Base-by-base conservation (phyloP, 2,888 invertebrate species). In the Ochropleura plecta region DNA sequence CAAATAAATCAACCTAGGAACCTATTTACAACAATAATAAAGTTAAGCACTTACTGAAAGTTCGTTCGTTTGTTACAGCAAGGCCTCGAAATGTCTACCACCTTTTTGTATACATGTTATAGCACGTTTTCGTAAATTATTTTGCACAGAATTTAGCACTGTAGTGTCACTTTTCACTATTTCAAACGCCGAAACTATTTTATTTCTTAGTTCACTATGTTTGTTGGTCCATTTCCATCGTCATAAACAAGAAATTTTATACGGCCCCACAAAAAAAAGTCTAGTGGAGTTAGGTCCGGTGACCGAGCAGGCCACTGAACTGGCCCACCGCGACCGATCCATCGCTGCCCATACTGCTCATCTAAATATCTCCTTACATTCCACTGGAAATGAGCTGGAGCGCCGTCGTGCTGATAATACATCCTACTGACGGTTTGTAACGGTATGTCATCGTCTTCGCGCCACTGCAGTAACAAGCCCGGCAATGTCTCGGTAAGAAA, bases 21-120 rank as follows among this genome's bases (percentile, higher is more conserved):
- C n/a, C n/a, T n/a, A 55, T 55, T 57, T 57, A 57, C 57, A 57
- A 12, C 5, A 57, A 57, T 20, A 57, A 57, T 57, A 57, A 12
- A 14, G 20, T 57, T 14, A 57, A 20, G 6, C 57, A 57, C 57
- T 57, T 57, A 57, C 57, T 57, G 57, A 57, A 57, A 57, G 20
- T 57, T 57, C 55, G 57, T 57, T 57, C 57, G 57, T 20, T 57
- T 57, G n/a, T 57, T 20, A 57, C 20, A 57, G 20, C 20, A 55
- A 57, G n/a, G 57, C 57, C 57, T 57, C 20, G 57, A 57, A 57
- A 57, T 57, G 57, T 57, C 57, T 57, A 20, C 57, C 57, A 57
- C 57, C 57, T 57, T 20, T 4, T 57, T 20, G 20, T 20, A 14
- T 57, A 57, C 51, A 51, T 18, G 51, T 51, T 51, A 51, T 1